phyloP scores from a whole-genome alignment of 30 jellyfish, hydroid and myxozoan genomes.

The Aurelia aurita complex sp. Pacific region DNA sequence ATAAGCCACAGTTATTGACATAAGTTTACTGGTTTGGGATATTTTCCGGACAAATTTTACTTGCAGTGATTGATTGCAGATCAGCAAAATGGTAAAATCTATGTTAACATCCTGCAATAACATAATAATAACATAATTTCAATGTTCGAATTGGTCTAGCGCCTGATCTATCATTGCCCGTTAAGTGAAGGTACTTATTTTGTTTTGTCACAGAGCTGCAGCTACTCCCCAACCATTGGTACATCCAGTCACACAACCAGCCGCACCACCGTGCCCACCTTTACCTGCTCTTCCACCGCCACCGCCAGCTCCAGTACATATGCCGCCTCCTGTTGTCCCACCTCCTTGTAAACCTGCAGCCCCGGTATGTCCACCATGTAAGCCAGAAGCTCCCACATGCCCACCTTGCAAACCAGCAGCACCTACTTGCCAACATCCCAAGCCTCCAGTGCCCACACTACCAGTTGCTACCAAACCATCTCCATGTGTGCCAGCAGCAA shows the following conservation, averaged over 20 bases:
- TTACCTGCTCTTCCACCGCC: slow-evolving; percentile 39
- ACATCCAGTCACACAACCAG: slow-evolving; percentile 16
- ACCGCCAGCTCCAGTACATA: slow-evolving; percentile 13
- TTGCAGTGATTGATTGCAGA: no score
- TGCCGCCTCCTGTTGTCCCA: slow-evolving; percentile 22
- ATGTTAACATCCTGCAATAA: no score
- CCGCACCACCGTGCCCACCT: slow-evolving; percentile 27
- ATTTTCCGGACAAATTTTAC: no score
- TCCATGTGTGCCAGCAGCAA: not conserved
- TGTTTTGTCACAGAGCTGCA: slow-evolving; percentile 11
- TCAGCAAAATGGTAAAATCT: no score
- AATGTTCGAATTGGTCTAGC: no score
- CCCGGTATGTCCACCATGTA: slow-evolving; percentile 58
- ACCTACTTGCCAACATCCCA: slow-evolving; percentile 44
- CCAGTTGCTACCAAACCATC: slow-evolving; percentile 51
- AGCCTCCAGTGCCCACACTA: slow-evolving; percentile 16
- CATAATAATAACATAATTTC: no score
- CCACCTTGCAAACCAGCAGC: slow-evolving; percentile 67
- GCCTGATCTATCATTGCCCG: no score
- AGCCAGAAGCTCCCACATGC: slow-evolving; percentile 54
- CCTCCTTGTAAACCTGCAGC: slow-evolving; percentile 63
- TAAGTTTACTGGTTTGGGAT: no score
- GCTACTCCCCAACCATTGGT: slow-evolving; percentile 14
- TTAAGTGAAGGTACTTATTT: not conserved
- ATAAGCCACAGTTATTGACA: no score